Conservation (phyloP, 2,888 invertebrate genomes). For the Allygus modestus region DNA sequence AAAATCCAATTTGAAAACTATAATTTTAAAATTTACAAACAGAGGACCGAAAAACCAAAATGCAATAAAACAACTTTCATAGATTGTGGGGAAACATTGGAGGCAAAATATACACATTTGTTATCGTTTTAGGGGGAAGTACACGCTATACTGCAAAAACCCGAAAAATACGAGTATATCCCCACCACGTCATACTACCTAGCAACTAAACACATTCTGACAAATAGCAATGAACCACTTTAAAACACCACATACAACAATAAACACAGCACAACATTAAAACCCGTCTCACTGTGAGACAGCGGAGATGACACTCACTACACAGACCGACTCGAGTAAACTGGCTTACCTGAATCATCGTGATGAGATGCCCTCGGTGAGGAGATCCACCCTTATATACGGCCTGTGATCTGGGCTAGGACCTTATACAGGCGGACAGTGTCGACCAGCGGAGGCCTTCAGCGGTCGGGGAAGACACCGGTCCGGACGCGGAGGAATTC, state of each 20-base stretch:
- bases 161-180: too few species aligned
- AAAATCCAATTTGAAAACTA: too few species aligned
- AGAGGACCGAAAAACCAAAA: too few species aligned
- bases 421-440: constrained; percentile 27
- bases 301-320: background rate
- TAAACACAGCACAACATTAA: background rate
- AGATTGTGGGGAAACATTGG: too few species aligned
- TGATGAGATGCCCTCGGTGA: constrained; percentile 5
- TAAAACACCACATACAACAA: background rate
- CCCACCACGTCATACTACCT: background rate
- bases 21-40: too few species aligned
- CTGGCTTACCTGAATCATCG: constrained; percentile 25
- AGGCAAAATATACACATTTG: too few species aligned
- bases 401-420: constrained; percentile 13
- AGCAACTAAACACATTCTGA: background rate
- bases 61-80: too few species aligned
- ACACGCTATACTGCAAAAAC: too few species aligned
- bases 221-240: background rate
- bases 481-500: constrained; percentile 12
- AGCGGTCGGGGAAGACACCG: constrained; percentile 18
- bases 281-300: background rate
- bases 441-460: background rate
- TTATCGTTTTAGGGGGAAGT: too few species aligned
- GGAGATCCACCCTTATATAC: constrained; percentile 44
- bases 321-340: background rate